These are phyloP conservation scores for Distichodus sexfasciatus DNA, from an alignment of 2,797 vertebrate species.

Conservation along the genomic window DNA sequence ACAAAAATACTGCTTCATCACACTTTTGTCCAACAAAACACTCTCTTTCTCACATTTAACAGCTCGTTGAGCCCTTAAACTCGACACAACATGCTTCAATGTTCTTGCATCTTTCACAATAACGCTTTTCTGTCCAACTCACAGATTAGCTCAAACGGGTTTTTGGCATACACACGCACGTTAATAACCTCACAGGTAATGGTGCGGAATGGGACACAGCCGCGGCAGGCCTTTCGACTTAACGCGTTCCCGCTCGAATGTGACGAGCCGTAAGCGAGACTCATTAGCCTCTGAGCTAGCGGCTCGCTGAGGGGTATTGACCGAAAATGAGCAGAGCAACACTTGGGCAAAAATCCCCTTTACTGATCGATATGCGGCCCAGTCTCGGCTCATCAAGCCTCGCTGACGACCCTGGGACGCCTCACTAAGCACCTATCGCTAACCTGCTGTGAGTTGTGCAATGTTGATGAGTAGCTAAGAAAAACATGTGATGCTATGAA, in stretches of 20 bases:
- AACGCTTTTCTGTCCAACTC: neutral
- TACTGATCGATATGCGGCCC: slow-evolving; percentile 34
- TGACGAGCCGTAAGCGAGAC: slow-evolving; percentile 44
- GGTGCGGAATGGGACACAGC: neutral
- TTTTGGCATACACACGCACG: neutral
- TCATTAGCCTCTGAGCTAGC: slow-evolving; percentile 39
- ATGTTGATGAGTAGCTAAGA: too few relatives aligned
- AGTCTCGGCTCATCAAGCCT: slow-evolving; percentile 33
- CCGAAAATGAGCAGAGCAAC: slow-evolving; percentile 33
- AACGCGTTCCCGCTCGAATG: slow-evolving; percentile 29
- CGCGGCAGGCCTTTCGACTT: slow-evolving; percentile 27
- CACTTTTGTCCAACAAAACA: neutral
- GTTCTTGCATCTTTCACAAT: too few relatives aligned
- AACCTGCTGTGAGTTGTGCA: too few relatives aligned
- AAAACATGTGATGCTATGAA: too few relatives aligned
- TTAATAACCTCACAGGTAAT: slow-evolving; percentile 6
- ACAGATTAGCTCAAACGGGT: neutral
- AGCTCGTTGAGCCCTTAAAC: too few relatives aligned
- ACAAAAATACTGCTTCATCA: too few relatives aligned
- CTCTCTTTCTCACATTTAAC: neutral
- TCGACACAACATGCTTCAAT: too few relatives aligned
- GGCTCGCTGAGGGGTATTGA: slow-evolving; percentile 33
- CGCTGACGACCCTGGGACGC: neutral
- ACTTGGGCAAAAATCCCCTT: slow-evolving; percentile 19
- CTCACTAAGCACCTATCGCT: neutral